Conservation (phyloP, 1,140 invertebrate genomes). For the Gryllus bimaculatus region DNA sequence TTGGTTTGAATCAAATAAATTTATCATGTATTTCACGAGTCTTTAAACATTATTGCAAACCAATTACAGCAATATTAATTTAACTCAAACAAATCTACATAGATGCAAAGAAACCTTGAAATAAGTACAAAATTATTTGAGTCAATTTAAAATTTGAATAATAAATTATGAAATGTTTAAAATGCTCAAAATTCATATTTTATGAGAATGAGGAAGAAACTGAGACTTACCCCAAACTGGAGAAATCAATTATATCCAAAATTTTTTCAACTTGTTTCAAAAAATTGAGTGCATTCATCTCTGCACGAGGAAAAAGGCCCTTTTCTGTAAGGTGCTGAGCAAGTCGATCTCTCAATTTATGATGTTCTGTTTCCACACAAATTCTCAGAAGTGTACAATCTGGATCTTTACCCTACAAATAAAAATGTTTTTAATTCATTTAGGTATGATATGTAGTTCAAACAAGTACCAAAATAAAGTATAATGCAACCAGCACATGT, state of each 20-base stretch:
- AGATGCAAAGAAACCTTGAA: too few relatives aligned
- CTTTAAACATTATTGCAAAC: too few relatives aligned
- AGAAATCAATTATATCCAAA: background rate
- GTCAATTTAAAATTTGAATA: too few relatives aligned
- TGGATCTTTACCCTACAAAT: background rate
- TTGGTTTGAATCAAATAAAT: too few relatives aligned
- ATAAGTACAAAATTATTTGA: too few relatives aligned
- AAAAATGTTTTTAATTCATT: background rate
- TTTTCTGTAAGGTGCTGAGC: background rate
- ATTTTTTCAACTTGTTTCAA: background rate
- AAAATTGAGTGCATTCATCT: background rate
- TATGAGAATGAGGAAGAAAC: too few relatives aligned
- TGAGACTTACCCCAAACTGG: background rate
- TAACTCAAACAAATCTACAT: too few relatives aligned
- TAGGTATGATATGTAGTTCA: background rate
- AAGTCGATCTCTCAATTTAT: background rate
- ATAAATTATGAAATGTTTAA: too few relatives aligned
- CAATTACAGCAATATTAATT: too few relatives aligned
- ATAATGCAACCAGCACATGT: too few relatives aligned
- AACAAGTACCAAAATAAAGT: background rate
- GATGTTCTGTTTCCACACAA: background rate
- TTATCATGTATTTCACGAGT: too few relatives aligned
- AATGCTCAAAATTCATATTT: too few relatives aligned
- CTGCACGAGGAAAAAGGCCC: background rate
- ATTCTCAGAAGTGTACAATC: background rate